Percentiles rank a stretch among this genome's conserved stretches.
Conservation (phyloP, 2,888 invertebrate species). For the Chaetogeoica ovagalla region DNA sequence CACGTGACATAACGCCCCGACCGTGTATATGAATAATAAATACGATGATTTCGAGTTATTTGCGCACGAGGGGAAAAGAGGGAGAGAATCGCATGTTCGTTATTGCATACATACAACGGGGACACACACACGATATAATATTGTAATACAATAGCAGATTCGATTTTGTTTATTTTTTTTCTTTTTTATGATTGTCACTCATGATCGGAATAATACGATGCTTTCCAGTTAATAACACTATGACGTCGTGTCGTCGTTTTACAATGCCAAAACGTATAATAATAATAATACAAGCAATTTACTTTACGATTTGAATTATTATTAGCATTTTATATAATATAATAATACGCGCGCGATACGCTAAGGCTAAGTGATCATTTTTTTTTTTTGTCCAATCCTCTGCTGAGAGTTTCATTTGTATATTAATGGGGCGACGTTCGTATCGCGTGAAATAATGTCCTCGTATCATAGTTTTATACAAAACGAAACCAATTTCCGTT, state of each 20-base stretch:
- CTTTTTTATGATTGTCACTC: conserved; percentile 42
- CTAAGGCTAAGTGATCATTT: too few species aligned
- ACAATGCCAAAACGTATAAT: not conserved
- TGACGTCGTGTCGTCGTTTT: conserved; percentile 1
- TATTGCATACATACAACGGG: not conserved
- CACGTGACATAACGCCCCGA: conserved; percentile 51
- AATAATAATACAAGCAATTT: too few species aligned
- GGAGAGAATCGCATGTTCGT: conserved; percentile 42
- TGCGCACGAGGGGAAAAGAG: conserved; percentile 48
- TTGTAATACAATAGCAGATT: conserved; percentile 19
- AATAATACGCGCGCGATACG: too few species aligned
- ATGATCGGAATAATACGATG: conserved; percentile 20
- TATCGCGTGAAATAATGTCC: too few species aligned
- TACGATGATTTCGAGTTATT: conserved; percentile 42
- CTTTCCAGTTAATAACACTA: conserved; percentile 16
- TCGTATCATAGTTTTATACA: too few species aligned
- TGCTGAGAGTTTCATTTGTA: too few species aligned
- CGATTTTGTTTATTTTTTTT: conserved; percentile 28
- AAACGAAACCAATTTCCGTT: too few species aligned
- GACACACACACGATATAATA: not conserved
- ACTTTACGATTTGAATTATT: too few species aligned
- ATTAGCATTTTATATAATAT: too few species aligned
- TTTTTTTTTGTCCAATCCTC: too few species aligned
- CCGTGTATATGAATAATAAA: conserved; percentile 48
- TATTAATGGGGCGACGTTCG: too few species aligned